A percentile compares a stretch with the other conserved stretches of the same genome.
These are phyloP conservation scores for Arctopsyche grandis DNA, from an alignment of 1,140 invertebrate species.

Conservation along the genomic window DNA sequence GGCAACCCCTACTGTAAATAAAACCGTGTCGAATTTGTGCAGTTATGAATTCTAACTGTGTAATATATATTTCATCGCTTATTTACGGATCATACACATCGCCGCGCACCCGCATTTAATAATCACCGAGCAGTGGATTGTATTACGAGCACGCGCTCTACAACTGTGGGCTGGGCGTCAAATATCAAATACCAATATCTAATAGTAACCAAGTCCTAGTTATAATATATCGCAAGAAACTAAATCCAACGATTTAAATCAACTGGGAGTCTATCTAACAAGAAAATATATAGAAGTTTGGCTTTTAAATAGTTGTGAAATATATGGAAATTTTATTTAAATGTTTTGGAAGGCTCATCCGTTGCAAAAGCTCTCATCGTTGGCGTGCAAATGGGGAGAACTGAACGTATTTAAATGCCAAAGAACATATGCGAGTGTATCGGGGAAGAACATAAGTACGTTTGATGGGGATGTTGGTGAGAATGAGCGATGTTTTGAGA, in stretches of 20 bases:
- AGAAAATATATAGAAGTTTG: too few relatives aligned
- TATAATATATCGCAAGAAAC: too few relatives aligned
- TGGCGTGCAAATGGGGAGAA: not conserved
- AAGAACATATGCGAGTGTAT: slow-evolving; percentile 28
- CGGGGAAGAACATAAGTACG: not conserved
- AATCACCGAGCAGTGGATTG: slow-evolving; percentile 10
- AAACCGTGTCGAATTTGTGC: slow-evolving; percentile 6
- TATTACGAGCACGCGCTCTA: not conserved
- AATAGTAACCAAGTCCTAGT: too few relatives aligned
- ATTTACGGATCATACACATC: slow-evolving; percentile 30
- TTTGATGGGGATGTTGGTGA: slow-evolving; percentile 11
- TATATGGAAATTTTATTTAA: not conserved
- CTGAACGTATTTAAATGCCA: slow-evolving; percentile 5
- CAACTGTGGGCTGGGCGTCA: not conserved
- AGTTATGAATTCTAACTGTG: not conserved
- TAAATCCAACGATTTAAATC: too few relatives aligned
- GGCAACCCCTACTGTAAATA: slow-evolving; percentile 8
- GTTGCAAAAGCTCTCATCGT: not conserved
- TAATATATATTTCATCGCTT: slow-evolving; percentile 31
- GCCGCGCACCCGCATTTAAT: slow-evolving; percentile 28
- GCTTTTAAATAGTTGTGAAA: too few relatives aligned
- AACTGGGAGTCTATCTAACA: too few relatives aligned
- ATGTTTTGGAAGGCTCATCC: not conserved
- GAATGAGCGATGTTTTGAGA: slow-evolving; percentile 19
- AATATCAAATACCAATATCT: not conserved